Percentiles rank a stretch among this genome's conserved stretches.
Evolutionary conservation across 2,888 invertebrate genomes (phyloP).

Genomic region (Sycophila texana): DNA sequence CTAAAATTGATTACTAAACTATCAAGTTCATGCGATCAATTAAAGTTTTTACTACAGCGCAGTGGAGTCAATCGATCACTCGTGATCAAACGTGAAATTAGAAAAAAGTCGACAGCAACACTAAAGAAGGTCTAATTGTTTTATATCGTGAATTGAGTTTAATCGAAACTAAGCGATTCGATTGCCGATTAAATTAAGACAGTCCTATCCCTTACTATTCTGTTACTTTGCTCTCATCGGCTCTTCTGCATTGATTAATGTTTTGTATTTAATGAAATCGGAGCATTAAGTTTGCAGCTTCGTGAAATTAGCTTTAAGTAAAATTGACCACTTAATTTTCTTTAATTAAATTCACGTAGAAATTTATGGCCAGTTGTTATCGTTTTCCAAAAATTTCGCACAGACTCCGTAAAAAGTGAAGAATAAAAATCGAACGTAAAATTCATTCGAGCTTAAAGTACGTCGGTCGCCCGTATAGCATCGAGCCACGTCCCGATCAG

Average conservation of each 20-base stretch:
- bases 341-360: neutral
- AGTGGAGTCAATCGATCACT: too few relatives aligned
- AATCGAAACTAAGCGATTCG: slow-evolving; percentile 38
- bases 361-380: too few relatives aligned
- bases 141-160: slow-evolving; percentile 35
- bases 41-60: too few relatives aligned
- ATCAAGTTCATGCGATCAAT: too few relatives aligned
- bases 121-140: slow-evolving; percentile 40
- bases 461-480: neutral
- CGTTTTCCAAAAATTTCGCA: too few relatives aligned
- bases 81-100: too few relatives aligned
- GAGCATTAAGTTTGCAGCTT: too few relatives aligned
- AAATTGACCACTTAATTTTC: slow-evolving; percentile 13
- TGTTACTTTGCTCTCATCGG: neutral
- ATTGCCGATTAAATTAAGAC: slow-evolving; percentile 48
- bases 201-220: slow-evolving; percentile 3
- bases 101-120: slow-evolving; percentile 61
- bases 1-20: neutral
- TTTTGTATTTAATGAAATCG: slow-evolving; percentile 21
- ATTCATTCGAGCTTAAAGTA: too few relatives aligned
- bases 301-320: slow-evolving; percentile 1
- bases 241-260: slow-evolving; percentile 30
- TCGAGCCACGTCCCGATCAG: neutral
- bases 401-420: too few relatives aligned
- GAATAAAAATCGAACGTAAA: too few relatives aligned